These are phyloP conservation scores for Acronicta alni DNA, from an alignment of 2,888 invertebrate species.

Conservation along the genomic window DNA sequence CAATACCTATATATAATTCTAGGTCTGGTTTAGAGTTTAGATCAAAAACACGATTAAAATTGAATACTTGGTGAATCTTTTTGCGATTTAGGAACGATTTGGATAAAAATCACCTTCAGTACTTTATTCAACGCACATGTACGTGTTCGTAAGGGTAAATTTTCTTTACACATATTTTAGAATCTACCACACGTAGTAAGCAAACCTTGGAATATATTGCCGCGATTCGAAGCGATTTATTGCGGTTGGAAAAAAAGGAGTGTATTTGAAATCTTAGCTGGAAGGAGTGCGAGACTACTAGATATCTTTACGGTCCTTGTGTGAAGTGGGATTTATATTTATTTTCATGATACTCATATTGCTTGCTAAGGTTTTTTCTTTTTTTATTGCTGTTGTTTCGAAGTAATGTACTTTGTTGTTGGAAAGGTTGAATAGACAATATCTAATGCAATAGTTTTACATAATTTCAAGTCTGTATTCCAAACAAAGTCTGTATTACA, in stretches of 20 bases:
- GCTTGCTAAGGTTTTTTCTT: conserved; percentile 26
- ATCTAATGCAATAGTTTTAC: no score
- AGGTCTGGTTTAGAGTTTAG: conserved; percentile 6
- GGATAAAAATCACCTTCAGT: conserved; percentile 14
- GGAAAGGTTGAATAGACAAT: neutral
- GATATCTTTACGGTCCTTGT: conserved; percentile 58
- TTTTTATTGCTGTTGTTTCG: conserved; percentile 39
- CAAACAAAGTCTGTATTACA: no score
- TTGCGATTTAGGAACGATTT: conserved; percentile 21
- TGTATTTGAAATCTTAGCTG: conserved; percentile 64
- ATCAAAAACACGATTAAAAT: conserved; percentile 34
- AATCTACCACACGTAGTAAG: conserved; percentile 70
- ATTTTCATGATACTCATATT: conserved; percentile 55
- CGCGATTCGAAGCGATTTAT: conserved; percentile 66
- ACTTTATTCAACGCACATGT: conserved; percentile 44
- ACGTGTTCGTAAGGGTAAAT: conserved; percentile 53
- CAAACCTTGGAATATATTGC: conserved; percentile 68
- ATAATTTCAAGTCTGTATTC: no score
- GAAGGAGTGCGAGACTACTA: conserved; percentile 50
- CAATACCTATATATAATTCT: no score
- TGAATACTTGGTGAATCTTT: conserved; percentile 29
- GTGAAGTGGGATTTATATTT: conserved; percentile 56
- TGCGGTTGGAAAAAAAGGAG: conserved; percentile 63
- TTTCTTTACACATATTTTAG: conserved; percentile 68
- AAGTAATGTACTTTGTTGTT: conserved; percentile 29